Percentiles rank a stretch among this genome's conserved stretches.
Conservation (phyloP, 2,797 vertebrate genomes). For the Telmatherina bonti region DNA sequence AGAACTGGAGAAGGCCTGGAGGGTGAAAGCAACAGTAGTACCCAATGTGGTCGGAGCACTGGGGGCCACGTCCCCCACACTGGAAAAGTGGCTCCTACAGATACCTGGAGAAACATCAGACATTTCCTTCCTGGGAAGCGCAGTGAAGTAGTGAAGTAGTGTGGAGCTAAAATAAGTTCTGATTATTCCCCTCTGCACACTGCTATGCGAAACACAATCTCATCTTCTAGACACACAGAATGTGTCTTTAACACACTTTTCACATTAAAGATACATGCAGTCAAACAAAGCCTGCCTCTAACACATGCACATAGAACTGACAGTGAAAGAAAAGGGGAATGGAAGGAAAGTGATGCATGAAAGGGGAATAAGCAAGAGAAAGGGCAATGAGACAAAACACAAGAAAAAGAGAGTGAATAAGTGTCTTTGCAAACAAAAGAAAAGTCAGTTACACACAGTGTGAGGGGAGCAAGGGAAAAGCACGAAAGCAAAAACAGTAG, state of each 20-base stretch:
- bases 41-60: no score
- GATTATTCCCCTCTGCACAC: slow-evolving; percentile 39
- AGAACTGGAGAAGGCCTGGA: no score
- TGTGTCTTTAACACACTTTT: slow-evolving; percentile 32
- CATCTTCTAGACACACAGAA: slow-evolving; percentile 25
- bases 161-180: slow-evolving; percentile 41
- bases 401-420: slow-evolving; percentile 62
- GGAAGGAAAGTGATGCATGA: slow-evolving; percentile 23
- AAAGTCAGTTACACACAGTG: slow-evolving; percentile 66
- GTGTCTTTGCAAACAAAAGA: slow-evolving; percentile 62
- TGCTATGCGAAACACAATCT: slow-evolving; percentile 36
- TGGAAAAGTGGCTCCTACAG: no score
- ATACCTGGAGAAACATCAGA: slow-evolving; percentile 54
- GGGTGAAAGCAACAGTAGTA: no score
- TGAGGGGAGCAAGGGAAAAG: slow-evolving; percentile 39
- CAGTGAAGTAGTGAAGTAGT: slow-evolving; percentile 49
- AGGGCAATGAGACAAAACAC: slow-evolving; percentile 54
- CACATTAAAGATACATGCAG: slow-evolving; percentile 46
- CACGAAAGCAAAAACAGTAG: slow-evolving; percentile 47
- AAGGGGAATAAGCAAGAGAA: slow-evolving; percentile 53
- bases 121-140: slow-evolving; percentile 47
- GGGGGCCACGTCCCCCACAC: no score
- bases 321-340: slow-evolving; percentile 25
- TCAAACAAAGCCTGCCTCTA: slow-evolving; percentile 33
- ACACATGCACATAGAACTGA: slow-evolving; percentile 44